A percentile compares a stretch with the other conserved stretches of the same genome.
These are phyloP conservation scores for Orthosia cruda DNA, from an alignment of 2,888 invertebrate genomes.

Conservation along the genomic window DNA sequence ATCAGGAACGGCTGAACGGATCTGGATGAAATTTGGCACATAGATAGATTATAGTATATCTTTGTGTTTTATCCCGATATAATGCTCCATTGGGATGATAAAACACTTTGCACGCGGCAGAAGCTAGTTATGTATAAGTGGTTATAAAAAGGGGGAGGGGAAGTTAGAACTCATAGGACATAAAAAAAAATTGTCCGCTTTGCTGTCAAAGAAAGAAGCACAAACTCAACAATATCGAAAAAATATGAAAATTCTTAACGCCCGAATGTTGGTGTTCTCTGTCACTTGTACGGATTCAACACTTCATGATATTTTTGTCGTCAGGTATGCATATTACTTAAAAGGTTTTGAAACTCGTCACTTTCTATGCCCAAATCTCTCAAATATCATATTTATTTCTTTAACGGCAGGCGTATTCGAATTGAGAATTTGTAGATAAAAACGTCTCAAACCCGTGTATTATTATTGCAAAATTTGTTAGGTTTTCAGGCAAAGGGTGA, in stretches of 20 bases:
- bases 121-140: too few relatives aligned
- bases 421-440: not conserved
- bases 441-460: too few relatives aligned
- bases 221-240: slow-evolving; percentile 1
- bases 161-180: too few relatives aligned
- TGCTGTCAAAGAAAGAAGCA: not conserved
- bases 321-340: slow-evolving; percentile 72
- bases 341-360: slow-evolving; percentile 35
- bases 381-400: not conserved
- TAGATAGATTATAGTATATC: too few relatives aligned
- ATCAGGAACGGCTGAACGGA: too few relatives aligned
- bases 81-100: too few relatives aligned
- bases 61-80: too few relatives aligned
- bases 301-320: slow-evolving; percentile 78
- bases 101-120: too few relatives aligned
- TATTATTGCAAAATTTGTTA: too few relatives aligned
- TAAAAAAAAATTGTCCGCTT: not conserved
- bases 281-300: slow-evolving; percentile 83
- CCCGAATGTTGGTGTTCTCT: slow-evolving; percentile 75
- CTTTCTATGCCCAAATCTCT: not conserved
- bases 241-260: not conserved
- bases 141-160: too few relatives aligned
- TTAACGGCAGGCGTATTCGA: not conserved
- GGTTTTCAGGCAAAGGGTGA: too few relatives aligned
- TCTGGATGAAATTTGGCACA: too few relatives aligned